Evolutionary conservation across 2,888 invertebrate genomes (phyloP), one percentile per base, ranked within the genome.

Genomic region (Cheilosia variabilis): DNA sequence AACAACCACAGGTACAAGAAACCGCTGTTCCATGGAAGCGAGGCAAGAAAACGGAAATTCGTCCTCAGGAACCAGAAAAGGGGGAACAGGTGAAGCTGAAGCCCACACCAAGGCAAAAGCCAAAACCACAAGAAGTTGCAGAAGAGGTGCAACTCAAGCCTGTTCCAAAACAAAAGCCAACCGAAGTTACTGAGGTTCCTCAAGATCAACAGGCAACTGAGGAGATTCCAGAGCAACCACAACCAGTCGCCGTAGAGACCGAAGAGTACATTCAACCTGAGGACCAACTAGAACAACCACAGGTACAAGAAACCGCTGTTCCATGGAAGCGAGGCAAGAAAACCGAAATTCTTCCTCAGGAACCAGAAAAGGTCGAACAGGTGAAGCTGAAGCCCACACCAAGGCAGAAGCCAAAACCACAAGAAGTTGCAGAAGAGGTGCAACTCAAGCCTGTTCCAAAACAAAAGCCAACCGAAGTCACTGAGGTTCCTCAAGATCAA

Each of bases 131-230:
- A 60, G 88, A 88, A 68, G 79, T 72, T 0, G 41, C 81, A 2
- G 89, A 92, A 87, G 92, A 93, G 88, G 89, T 92, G 4, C 88
- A 89, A 22, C 87, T 92, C 0, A 93, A 93, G 87, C 92, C 92
- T 13, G 78, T 91, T 22, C 91, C 90, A 87, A 91, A 91, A 73
- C 88, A 89, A 53, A 90, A 41, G 22, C n/a, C n/a, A n/a, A 9
- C 19, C 0, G 24, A 41, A 43, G n/a, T n/a, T n/a, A n/a, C n/a
- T n/a, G 27, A 27, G 6, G 6, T 45, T n/a, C 27, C 60, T 9
- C 19, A 58, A 58, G 41, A 24, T 3, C 2, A 41, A 15, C 4
- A 60, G 22, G 55, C 31, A 0, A 6, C 53, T 27, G 68, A 63
- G 34, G 52, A 13, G 13, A 5, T 27, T 27, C 27, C 27, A 6